Evolutionary conservation across 2,888 invertebrate species (phyloP).

Genomic region (Chelonus formosanus): DNA sequence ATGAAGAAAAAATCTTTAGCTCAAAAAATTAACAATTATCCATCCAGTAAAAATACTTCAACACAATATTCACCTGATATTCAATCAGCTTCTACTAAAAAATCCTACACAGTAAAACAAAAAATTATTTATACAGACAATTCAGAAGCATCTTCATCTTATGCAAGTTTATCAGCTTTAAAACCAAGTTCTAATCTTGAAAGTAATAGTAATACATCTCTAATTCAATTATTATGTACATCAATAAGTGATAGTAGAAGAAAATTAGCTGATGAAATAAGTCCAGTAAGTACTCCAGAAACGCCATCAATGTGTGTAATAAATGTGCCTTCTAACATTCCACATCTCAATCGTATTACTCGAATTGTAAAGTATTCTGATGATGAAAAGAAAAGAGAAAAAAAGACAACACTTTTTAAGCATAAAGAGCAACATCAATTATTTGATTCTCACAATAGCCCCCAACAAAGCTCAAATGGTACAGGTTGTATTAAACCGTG

Average conservation of each 20-base stretch:
- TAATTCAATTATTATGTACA: conserved; percentile 57
- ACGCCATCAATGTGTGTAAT: conserved; percentile 60
- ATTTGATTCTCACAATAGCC: no score
- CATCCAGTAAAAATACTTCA: no score
- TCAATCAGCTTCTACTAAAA: background rate
- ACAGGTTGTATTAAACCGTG: no score
- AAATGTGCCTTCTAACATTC: conserved; percentile 57
- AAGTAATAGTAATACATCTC: conserved; percentile 49
- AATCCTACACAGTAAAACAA: conserved; percentile 19
- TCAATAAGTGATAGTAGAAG: conserved; percentile 47
- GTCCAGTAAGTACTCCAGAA: conserved; percentile 61
- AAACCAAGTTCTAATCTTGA: conserved; percentile 43
- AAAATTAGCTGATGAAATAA: conserved; percentile 45
- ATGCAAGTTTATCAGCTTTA: conserved; percentile 55
- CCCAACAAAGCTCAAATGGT: no score
- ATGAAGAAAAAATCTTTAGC: no score
- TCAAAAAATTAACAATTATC: no score
- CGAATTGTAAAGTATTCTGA: conserved; percentile 44
- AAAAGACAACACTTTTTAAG: conserved; percentile 27
- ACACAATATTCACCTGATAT: no score
- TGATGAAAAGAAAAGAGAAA: conserved; percentile 14
- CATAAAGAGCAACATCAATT: no score
- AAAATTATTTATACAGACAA: conserved; percentile 48
- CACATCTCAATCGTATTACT: conserved; percentile 44
- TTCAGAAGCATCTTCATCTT: conserved; percentile 61